Conservation (phyloP, 2,797 vertebrate genomes). For the Halcyon badia region DNA sequence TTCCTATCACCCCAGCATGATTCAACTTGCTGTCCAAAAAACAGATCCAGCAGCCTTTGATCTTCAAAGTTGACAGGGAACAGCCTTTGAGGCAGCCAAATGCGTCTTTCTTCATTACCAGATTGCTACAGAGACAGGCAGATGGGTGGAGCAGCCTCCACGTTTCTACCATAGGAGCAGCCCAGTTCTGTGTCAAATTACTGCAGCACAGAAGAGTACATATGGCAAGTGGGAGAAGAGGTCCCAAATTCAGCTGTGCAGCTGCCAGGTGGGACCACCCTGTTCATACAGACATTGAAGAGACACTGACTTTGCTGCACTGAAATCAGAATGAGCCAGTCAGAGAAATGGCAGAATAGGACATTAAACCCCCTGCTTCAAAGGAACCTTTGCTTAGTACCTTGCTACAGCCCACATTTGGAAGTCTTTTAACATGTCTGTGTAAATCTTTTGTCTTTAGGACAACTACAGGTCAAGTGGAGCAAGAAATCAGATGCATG, state of each 20-base stretch:
- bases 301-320: not conserved
- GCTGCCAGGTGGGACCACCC: constrained; percentile 29
- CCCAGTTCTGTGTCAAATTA: constrained; percentile 29
- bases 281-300: not conserved
- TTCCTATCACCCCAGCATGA: constrained; percentile 72
- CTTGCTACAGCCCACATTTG: not conserved
- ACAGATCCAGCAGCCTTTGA: constrained; percentile 71
- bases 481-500: not conserved
- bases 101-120: constrained; percentile 59
- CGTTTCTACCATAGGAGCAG: not conserved
- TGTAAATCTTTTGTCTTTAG: not conserved
- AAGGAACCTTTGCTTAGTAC: not conserved
- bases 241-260: constrained; percentile 47
- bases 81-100: constrained; percentile 70
- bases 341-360: not conserved
- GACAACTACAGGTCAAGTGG: not conserved
- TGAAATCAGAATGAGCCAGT: not conserved
- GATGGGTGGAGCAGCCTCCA: constrained; percentile 58
- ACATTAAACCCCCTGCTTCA: not conserved
- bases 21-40: constrained; percentile 70
- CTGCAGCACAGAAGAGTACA: constrained; percentile 5
- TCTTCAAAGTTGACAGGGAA: constrained; percentile 73
- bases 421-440: not conserved
- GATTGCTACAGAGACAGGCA: constrained; percentile 69
- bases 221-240: constrained; percentile 48